These are phyloP conservation scores for Lepidurus packardi DNA, from an alignment of 1,140 invertebrate species.

Conservation along the genomic window DNA sequence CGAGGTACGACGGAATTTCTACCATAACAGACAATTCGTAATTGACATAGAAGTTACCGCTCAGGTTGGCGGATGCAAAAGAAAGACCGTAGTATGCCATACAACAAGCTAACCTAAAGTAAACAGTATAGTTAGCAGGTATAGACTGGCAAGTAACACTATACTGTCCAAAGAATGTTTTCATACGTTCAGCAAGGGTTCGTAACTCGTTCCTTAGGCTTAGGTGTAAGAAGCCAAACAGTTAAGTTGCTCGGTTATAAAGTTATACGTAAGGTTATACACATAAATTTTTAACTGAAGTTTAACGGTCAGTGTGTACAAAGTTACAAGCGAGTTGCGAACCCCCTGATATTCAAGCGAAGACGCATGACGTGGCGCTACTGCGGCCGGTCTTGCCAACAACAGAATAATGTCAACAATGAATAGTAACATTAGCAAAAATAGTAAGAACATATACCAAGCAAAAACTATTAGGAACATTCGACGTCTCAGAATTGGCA, in stretches of 20 bases:
- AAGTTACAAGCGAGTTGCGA: no score
- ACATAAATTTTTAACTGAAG: no score
- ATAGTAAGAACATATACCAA: constrained; percentile 26
- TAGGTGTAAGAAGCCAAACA: no score
- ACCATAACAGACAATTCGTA: constrained; percentile 41
- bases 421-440: constrained; percentile 9
- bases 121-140: constrained; percentile 30
- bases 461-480: constrained; percentile 25
- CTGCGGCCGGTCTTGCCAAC: background rate
- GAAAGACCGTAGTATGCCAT: constrained; percentile 45
- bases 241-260: no score
- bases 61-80: constrained; percentile 40
- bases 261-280: no score
- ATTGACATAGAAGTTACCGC: constrained; percentile 43
- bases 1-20: constrained; percentile 42
- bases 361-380: background rate
- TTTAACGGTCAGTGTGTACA: no score
- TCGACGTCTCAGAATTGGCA: constrained; percentile 16
- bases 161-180: no score
- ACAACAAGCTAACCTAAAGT: constrained; percentile 42
- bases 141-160: background rate
- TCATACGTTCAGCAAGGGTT: no score
- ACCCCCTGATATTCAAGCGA: no score
- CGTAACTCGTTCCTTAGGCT: no score
- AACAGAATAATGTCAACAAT: background rate